These are phyloP conservation scores for Diplosoma virens DNA, from an alignment of 23 tunicate species.

Conservation along the genomic window DNA sequence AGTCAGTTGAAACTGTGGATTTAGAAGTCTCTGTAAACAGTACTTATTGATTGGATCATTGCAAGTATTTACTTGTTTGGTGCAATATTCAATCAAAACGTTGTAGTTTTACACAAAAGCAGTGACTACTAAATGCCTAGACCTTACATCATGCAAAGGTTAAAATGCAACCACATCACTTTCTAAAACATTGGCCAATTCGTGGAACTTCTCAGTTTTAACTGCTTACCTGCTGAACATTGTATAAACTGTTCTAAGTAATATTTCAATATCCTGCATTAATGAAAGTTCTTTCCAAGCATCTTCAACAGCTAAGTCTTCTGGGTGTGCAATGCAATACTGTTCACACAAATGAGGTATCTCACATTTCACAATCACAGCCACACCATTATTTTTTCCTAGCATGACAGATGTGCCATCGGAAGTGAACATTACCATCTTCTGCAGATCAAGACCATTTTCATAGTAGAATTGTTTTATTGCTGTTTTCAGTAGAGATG, in stretches of 20 bases:
- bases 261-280: too few species aligned
- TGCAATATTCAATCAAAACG: too few species aligned
- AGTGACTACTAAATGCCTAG: background rate
- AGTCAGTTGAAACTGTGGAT: background rate
- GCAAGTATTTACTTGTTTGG: background rate
- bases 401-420: background rate
- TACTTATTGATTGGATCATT: background rate
- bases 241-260: too few species aligned
- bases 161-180: background rate
- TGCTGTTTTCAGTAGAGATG: too few species aligned
- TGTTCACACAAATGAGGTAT: background rate
- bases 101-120: too few species aligned
- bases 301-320: background rate
- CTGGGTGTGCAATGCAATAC: background rate
- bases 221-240: background rate
- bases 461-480: background rate
- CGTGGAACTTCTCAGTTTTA: background rate
- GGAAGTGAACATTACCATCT: background rate
- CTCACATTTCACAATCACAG: background rate
- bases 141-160: background rate
- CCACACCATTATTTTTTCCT: background rate
- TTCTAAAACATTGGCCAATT: too few species aligned
- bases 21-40: background rate
- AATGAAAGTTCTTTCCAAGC: too few species aligned
- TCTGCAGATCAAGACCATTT: background rate